A percentile compares a stretch with the other conserved stretches of the same genome.
These are phyloP conservation scores for Hyperoplus lanceolatus DNA, from an alignment of 2,797 vertebrate genomes.

Conservation along the genomic window DNA sequence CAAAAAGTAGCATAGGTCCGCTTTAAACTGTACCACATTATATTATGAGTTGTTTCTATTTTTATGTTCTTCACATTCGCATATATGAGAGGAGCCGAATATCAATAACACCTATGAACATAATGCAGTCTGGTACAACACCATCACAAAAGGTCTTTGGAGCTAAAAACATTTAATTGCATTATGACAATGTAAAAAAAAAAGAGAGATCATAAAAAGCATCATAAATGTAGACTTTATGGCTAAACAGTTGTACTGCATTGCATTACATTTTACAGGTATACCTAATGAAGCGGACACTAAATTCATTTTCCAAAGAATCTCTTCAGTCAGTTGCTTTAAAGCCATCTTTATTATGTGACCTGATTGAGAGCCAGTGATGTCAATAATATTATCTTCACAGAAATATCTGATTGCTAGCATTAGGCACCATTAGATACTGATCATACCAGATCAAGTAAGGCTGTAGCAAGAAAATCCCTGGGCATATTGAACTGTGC, in stretches of 20 bases:
- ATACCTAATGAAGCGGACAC: neutral
- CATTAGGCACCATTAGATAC: neutral
- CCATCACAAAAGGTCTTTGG: too few relatives aligned
- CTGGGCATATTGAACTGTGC: neutral
- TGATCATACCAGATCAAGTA: neutral
- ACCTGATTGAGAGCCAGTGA: neutral
- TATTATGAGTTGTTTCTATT: too few relatives aligned
- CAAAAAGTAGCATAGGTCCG: too few relatives aligned
- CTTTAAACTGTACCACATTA: too few relatives aligned
- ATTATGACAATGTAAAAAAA: neutral
- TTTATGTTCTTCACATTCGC: too few relatives aligned
- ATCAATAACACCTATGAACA: too few relatives aligned
- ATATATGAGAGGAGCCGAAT: too few relatives aligned
- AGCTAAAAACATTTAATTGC: too few relatives aligned
- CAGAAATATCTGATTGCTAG: neutral
- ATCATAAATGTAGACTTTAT: neutral
- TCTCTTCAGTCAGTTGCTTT: neutral
- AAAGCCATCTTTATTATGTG: neutral
- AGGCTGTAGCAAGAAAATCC: too few relatives aligned
- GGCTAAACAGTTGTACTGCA: neutral
- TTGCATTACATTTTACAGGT: neutral
- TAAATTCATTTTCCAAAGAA: neutral
- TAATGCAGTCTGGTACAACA: too few relatives aligned
- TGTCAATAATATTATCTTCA: too few relatives aligned
- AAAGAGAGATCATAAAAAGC: neutral